Conservation (phyloP, 2,888 invertebrate species). For the Tetragonula carbonaria region DNA sequence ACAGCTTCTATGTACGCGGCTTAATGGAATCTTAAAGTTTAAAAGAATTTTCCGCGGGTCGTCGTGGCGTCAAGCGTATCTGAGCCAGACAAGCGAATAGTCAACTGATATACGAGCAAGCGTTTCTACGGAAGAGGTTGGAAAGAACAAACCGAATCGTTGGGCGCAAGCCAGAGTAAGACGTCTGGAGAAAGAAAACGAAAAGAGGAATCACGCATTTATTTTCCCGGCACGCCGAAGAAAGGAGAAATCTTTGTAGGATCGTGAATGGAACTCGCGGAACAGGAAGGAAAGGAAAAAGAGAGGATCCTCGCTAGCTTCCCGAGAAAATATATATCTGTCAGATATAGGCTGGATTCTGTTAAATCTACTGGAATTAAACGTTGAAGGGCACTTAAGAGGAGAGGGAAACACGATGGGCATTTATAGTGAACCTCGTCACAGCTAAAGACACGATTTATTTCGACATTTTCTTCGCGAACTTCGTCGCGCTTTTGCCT, state of each 20-base stretch:
- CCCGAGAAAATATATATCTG: constrained; percentile 58
- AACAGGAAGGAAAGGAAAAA: background rate
- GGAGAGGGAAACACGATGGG: constrained; percentile 47
- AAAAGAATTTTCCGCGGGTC: constrained; percentile 63
- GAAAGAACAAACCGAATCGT: background rate
- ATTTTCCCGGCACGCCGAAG: constrained; percentile 61
- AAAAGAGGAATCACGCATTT: constrained; percentile 67
- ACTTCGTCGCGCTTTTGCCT: background rate
- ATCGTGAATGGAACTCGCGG: constrained; percentile 50
- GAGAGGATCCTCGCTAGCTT: constrained; percentile 33
- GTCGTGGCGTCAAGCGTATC: constrained; percentile 65
- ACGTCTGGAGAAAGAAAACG: constrained; percentile 21
- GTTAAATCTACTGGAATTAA: constrained; percentile 75
- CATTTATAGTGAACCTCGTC: constrained; percentile 46
- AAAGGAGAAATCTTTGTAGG: constrained; percentile 57
- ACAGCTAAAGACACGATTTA: constrained; percentile 29
- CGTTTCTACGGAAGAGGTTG: constrained; percentile 31
- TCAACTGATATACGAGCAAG: constrained; percentile 71
- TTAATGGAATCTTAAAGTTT: constrained; percentile 72
- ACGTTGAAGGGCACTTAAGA: constrained; percentile 61
- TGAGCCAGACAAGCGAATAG: constrained; percentile 74
- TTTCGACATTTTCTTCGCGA: constrained; percentile 9
- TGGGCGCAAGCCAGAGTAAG: background rate
- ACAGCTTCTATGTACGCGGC: constrained; percentile 63
- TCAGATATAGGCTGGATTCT: constrained; percentile 63